Percentiles rank a stretch among this genome's conserved stretches.
Evolutionary conservation across 2,888 invertebrate genomes (phyloP).

Genomic region (Lithophane ornitopus): DNA sequence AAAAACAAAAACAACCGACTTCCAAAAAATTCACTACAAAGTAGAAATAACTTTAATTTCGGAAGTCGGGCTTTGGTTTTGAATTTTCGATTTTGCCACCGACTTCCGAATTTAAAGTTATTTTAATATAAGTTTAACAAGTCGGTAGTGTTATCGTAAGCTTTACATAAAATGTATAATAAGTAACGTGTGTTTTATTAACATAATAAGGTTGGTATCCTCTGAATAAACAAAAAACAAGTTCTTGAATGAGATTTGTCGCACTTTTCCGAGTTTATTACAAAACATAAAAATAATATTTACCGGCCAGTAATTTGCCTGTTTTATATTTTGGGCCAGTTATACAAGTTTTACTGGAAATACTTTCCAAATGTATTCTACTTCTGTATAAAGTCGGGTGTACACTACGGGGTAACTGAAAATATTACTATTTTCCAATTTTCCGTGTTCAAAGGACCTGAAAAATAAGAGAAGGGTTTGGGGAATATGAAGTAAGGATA

Average conservation of each 20-base stretch:
- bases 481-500: not conserved
- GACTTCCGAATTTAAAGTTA: too few species aligned
- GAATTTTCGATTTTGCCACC: too few species aligned
- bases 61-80: too few species aligned
- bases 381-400: not conserved
- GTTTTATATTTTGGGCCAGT: slow-evolving; percentile 1
- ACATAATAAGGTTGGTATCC: not conserved
- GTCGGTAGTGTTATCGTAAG: too few species aligned
- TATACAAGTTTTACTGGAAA: not conserved
- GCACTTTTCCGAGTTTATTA: not conserved
- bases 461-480: not conserved
- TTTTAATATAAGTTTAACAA: too few species aligned
- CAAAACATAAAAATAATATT: slow-evolving; percentile 4
- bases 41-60: too few species aligned
- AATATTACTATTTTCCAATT: not conserved
- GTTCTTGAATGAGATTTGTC: slow-evolving; percentile 6
- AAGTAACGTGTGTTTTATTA: too few species aligned
- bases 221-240: not conserved
- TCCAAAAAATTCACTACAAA: too few species aligned
- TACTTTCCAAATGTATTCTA: not conserved
- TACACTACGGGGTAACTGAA: not conserved
- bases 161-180: too few species aligned
- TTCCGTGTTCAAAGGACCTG: too few species aligned
- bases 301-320: not conserved
- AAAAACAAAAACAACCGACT: too few species aligned